Base-by-base conservation (phyloP, 2,888 invertebrate species). In the Schrankia costaestrigalis region DNA sequence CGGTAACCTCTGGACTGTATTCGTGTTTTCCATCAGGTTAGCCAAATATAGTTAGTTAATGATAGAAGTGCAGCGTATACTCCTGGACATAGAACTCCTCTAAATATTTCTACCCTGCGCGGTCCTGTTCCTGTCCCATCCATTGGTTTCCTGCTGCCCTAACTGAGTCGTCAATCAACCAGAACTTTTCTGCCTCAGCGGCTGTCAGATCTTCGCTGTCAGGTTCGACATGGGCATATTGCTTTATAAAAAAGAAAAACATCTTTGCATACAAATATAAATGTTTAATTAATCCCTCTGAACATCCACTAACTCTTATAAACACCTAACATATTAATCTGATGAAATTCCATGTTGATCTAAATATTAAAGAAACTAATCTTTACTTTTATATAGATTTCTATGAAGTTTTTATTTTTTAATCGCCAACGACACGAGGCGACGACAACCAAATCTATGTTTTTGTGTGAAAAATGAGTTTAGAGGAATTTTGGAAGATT, bases 401-500 rank as follows among this genome's bases (percentile, higher is more conserved):
- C 59, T 44, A 13, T 56, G 56, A 59, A 59, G 56, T 56, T 56
- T n/a, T 46, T 44, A 50, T 56, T 59, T 59, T 55, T 59, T 56
- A 56, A 59, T 56, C 56, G 42, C 29, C 37, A 35, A 39, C 26
- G 53, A 53, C 46, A 49, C 25, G 56, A 10, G 9, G 15, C 35
- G 47, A 11, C 29, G 56, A 56, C 56, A 41, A 54, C 41, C 37
- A 44, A 24, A 40, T 37, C 25, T 39, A 31, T 56, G 56, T 51
- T 51, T 23, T 12, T 11, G 27, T 38, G 52, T 74, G 76, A 76
- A 66, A 72, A 71, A 73, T 67, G 56, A 56, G 56, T 67, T 74
- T 64, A 58, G 64, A 55, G 59, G 75, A 76, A 76, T 74, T 65
- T 49, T 37, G 44, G 58, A 43, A 38, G 41, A 29, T 23, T 36